Evolutionary conservation across 2,113 vertebrate genomes (phyloP).

Genomic region (Tyto alba): DNA sequence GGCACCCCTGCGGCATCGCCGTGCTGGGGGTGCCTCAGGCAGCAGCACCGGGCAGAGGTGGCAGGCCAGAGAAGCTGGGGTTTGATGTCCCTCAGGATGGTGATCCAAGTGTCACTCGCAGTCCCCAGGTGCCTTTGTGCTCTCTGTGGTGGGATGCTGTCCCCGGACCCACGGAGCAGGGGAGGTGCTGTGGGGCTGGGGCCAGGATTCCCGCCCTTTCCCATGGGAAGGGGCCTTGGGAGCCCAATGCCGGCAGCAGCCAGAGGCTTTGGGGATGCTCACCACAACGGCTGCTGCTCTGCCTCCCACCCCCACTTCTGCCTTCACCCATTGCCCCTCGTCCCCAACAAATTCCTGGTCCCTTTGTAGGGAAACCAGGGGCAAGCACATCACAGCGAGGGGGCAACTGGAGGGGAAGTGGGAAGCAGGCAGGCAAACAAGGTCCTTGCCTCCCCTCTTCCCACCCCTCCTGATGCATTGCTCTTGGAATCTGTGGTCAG

Average conservation of each 20-base stretch:
- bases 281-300: accelerated
- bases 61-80: neutral
- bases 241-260: accelerated
- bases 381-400: neutral
- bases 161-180: neutral
- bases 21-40: neutral
- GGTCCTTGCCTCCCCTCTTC: neutral
- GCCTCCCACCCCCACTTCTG: neutral
- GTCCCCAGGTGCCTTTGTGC: neutral
- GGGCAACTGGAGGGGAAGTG: too few species aligned
- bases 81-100: neutral
- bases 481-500: neutral
- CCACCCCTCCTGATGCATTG: neutral
- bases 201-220: neutral
- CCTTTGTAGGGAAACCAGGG: neutral
- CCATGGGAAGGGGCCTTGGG: neutral
- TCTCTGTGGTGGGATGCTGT: neutral
- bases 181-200: neutral
- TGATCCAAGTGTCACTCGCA: neutral
- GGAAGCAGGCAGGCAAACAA: neutral
- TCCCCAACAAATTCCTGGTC: neutral
- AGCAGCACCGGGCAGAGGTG: neutral
- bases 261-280: neutral
- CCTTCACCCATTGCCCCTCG: accelerated
- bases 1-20: neutral